phyloP scores from a whole-genome alignment of 1,140 invertebrate species.

The Steinernema khuongi region DNA sequence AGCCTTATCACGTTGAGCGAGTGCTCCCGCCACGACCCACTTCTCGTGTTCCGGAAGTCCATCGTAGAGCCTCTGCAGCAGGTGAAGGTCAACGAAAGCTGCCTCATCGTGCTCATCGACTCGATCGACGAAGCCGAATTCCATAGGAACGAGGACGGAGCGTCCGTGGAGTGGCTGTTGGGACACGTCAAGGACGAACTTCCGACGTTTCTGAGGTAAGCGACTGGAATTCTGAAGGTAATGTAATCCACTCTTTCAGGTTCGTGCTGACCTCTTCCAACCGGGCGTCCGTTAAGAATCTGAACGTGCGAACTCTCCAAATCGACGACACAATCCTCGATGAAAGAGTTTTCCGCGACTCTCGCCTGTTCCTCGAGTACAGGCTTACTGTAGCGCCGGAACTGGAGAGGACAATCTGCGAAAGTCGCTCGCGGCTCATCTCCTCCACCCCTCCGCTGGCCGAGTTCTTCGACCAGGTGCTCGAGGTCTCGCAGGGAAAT shows the following conservation, averaged over 20 bases:
- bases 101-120: conserved; percentile 74
- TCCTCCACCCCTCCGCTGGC: conserved; percentile 60
- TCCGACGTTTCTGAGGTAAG: conserved; percentile 84
- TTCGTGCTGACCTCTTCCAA: conserved; percentile 1
- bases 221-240: conserved; percentile 50
- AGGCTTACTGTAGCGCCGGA: conserved; percentile 76
- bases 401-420: conserved; percentile 69
- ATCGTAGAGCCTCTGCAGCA: conserved; percentile 26
- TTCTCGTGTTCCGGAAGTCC: conserved; percentile 25
- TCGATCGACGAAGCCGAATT: conserved; percentile 91
- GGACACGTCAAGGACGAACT: conserved; percentile 75
- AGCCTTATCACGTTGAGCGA: conserved; percentile 23
- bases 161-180: conserved; percentile 83
- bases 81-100: conserved; percentile 20
- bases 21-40: conserved; percentile 22
- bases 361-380: conserved; percentile 73
- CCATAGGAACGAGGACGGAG: conserved; percentile 81
- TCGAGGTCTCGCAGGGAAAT: conserved; percentile 75
- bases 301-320: conserved; percentile 68
- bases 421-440: conserved; percentile 63
- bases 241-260: conserved; percentile 8
- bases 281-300: not conserved
- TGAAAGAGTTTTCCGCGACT: conserved; percentile 57
- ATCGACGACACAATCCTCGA: conserved; percentile 58
- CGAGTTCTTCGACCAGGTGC: conserved; percentile 79